phyloP scores from a whole-genome alignment of 2,113 vertebrate genomes.

The Tonatia bakeri region DNA sequence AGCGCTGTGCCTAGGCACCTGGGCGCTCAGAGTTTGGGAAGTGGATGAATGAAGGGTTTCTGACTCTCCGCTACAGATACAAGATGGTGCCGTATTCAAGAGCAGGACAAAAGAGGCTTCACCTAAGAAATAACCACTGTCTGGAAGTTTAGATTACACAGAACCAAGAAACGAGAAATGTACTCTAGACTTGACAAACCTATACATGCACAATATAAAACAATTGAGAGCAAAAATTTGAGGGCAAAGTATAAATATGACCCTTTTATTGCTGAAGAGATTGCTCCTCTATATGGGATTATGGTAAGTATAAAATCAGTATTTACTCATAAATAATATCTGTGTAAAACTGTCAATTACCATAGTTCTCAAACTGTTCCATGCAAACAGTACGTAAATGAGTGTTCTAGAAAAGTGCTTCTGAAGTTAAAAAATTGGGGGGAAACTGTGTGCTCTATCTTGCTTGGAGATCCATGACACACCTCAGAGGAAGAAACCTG shows the following conservation, averaged over 20 bases:
- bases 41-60: not conserved
- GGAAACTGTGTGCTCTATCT: not conserved
- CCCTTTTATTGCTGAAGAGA: not conserved
- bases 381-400: not conserved
- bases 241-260: not conserved
- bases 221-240: not conserved
- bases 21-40: not conserved
- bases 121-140: not conserved
- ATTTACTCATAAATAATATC: not conserved
- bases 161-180: not conserved
- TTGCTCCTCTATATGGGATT: not conserved
- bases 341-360: not conserved
- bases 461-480: not conserved
- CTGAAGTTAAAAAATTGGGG: not conserved
- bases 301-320: not conserved
- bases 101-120: not conserved
- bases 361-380: not conserved
- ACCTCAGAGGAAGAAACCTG: not conserved
- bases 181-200: not conserved
- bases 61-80: not conserved
- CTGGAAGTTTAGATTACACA: not conserved
- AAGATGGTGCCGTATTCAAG: not conserved
- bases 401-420: not conserved
- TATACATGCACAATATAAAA: not conserved
- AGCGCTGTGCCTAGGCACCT: not conserved